Conservation (phyloP, 2,113 vertebrate species). For the Elanoides forficatus region DNA sequence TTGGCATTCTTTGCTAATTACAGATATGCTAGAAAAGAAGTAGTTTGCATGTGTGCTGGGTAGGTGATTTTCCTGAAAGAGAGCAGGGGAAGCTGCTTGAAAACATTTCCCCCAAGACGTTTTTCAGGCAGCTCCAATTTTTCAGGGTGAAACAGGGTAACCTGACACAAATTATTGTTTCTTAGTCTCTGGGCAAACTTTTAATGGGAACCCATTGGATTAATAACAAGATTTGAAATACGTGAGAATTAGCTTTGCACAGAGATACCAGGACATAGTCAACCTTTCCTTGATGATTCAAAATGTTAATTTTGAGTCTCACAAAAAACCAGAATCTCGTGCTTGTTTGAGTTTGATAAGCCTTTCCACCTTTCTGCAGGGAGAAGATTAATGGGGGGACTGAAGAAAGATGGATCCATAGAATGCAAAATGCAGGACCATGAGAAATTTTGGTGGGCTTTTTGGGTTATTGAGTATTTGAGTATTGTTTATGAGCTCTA, state of each 20-base stretch:
- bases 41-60: neutral
- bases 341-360: neutral
- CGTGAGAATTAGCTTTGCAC: neutral
- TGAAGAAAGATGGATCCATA: neutral
- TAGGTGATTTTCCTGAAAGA: neutral
- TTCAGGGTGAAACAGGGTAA: neutral
- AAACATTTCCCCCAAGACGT: neutral
- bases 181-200: neutral
- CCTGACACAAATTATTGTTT: neutral
- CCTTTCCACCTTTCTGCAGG: neutral
- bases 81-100: neutral
- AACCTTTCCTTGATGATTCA: neutral
- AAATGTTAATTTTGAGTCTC: neutral
- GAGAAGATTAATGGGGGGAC: neutral
- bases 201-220: neutral
- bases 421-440: neutral
- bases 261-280: neutral
- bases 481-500: neutral
- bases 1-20: constrained; percentile 8
- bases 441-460: neutral
- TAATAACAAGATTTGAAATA: neutral
- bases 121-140: neutral
- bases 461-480: neutral
- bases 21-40: neutral
- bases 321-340: neutral